A percentile compares a stretch with the other conserved stretches of the same genome.
These are phyloP conservation scores for Corythornis cristatus DNA, from an alignment of 2,113 vertebrate genomes.

Conservation along the genomic window DNA sequence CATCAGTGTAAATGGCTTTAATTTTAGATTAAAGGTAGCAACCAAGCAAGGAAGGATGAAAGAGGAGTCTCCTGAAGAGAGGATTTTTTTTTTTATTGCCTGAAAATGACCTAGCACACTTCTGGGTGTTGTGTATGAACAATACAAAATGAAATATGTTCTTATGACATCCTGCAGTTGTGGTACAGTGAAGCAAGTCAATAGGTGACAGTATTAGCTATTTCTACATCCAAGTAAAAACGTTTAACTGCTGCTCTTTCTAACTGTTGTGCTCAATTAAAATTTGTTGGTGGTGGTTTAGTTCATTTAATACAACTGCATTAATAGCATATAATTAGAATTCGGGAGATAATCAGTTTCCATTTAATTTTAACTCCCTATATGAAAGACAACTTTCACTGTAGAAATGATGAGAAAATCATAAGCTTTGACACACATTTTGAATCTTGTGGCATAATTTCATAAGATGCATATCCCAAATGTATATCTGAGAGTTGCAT, in stretches of 20 bases:
- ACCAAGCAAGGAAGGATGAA: conserved; percentile 1
- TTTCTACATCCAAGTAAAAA: neutral
- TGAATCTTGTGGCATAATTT: neutral
- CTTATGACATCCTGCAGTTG: neutral
- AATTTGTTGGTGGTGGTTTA: neutral
- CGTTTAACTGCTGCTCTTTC: neutral
- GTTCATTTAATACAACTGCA: neutral
- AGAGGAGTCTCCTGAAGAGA: neutral
- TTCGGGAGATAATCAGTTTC: neutral
- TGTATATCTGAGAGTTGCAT: neutral
- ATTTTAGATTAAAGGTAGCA: conserved; percentile 38
- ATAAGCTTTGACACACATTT: neutral
- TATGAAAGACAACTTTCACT: neutral
- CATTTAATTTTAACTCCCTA: neutral
- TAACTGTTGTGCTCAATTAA: neutral
- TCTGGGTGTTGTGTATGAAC: neutral
- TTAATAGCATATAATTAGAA: neutral
- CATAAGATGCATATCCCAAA: neutral
- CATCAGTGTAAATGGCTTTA: neutral
- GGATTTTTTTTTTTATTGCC: neutral
- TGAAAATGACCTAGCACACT: neutral
- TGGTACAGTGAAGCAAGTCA: neutral
- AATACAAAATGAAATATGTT: neutral
- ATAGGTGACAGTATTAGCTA: neutral
- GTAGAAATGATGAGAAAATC: neutral